A percentile compares a stretch with the other conserved stretches of the same genome.
Evolutionary conservation across 1,140 invertebrate genomes (phyloP).

Genomic region (Pseudoatta argentina): DNA sequence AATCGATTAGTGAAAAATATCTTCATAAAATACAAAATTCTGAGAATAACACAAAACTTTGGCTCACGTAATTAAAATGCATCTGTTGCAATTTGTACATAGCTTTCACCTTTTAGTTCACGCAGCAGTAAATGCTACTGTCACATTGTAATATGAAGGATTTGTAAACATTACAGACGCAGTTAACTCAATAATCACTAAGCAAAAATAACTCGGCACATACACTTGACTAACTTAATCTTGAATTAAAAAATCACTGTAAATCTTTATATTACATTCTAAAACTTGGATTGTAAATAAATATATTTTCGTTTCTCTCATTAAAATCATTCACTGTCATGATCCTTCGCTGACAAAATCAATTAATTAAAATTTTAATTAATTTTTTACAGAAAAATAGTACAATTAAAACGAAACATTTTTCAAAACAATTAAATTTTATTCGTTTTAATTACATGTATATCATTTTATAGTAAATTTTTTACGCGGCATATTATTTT

Average conservation of each 20-base stretch:
- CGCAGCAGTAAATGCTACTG: conserved; percentile 3
- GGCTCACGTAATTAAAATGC: background rate
- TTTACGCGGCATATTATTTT: conserved; percentile 1
- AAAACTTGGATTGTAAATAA: background rate
- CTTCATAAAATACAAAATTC: conserved; percentile 16
- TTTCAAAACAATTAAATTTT: background rate
- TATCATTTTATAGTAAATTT: background rate
- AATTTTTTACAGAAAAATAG: background rate
- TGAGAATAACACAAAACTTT: background rate
- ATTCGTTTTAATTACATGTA: background rate
- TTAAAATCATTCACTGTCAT: background rate
- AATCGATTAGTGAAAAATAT: conserved; percentile 20
- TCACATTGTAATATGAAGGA: conserved; percentile 1
- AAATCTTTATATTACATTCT: background rate
- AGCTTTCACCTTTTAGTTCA: background rate
- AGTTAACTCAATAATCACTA: background rate
- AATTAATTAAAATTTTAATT: background rate
- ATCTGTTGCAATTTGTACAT: conserved; percentile 17
- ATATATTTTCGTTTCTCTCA: background rate
- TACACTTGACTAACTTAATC: background rate
- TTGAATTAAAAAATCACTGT: background rate
- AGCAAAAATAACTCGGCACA: background rate
- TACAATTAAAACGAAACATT: background rate
- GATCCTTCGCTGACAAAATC: background rate
- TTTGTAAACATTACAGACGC: background rate